These are phyloP conservation scores for Papilio xuthus DNA, from an alignment of 1,140 invertebrate species.

Conservation along the genomic window DNA sequence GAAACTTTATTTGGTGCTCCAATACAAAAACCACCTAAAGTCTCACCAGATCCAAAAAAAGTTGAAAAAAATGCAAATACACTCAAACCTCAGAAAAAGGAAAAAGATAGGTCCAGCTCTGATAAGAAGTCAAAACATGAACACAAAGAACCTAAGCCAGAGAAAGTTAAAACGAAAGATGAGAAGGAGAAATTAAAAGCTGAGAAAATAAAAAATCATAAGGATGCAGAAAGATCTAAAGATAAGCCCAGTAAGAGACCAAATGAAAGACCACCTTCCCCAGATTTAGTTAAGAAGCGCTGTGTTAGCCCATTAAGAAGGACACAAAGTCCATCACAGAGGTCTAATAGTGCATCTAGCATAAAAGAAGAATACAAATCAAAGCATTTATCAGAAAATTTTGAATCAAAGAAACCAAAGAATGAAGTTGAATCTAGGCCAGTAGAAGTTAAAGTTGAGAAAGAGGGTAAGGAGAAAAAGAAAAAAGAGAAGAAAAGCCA, in stretches of 20 bases:
- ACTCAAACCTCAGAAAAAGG: constrained; percentile 83
- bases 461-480: constrained; percentile 76
- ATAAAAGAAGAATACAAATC: constrained; percentile 78
- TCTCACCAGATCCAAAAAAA: constrained; percentile 85
- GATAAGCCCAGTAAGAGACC: constrained; percentile 82
- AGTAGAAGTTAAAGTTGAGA: constrained; percentile 66
- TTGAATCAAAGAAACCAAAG: constrained; percentile 76
- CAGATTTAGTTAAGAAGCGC: constrained; percentile 82
- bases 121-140: constrained; percentile 84
- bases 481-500: constrained; percentile 81
- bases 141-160: constrained; percentile 81
- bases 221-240: constrained; percentile 83
- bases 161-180: constrained; percentile 81
- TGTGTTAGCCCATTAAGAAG: constrained; percentile 81
- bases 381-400: constrained; percentile 71
- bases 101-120: constrained; percentile 81
- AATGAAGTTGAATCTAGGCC: constrained; percentile 67
- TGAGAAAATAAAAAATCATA: constrained; percentile 84
- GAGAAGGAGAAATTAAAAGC: constrained; percentile 84
- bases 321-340: constrained; percentile 69
- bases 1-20: constrained; percentile 90
- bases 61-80: constrained; percentile 81
- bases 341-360: constrained; percentile 74
- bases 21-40: constrained; percentile 86
- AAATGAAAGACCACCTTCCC: constrained; percentile 75